Base-by-base conservation (phyloP, 2,797 vertebrate genomes). In the Hemibagrus guttatus region DNA sequence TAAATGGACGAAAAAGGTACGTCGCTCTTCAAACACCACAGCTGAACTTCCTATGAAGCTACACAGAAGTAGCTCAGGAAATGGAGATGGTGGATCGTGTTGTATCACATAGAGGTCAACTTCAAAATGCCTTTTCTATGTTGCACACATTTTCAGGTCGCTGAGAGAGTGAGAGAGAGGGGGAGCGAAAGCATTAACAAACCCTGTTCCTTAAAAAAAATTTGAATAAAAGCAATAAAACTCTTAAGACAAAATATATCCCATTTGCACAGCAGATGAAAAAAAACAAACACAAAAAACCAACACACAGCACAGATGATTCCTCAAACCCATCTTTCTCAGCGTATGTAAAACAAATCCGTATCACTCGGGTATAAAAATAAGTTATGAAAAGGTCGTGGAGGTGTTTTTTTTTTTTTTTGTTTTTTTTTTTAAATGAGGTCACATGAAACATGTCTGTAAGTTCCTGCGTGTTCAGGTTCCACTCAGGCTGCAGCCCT, bases 401-500 rank as follows among this genome's bases (percentile, higher is more conserved):
- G 11, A 66, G 59, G 17, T 82, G n/a, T 52, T 63, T 11, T 17
- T 79, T 59, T 83, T 68, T 79, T 59, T 83, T 68, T n/a, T n/a
- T n/a, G n/a, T n/a, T n/a, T n/a, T n/a, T n/a, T n/a, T n/a, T n/a
- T n/a, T n/a, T n/a, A n/a, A 16, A 84, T 71, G 78, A 85, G 74
- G 42, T 85, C 76, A 64, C 23, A 81, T 86, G 35, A 82, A 86
- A 42, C 78, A 81, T 58, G 39, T 78, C 83, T 79, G 72, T 89
- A 17, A 23, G 58, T 71, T 89, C 42, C 39, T 35, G 63, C 80
- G 8, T 1, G 17, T 59, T 88, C 72, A 88, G 90, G 86, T 87
- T 61, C 84, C 84, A 11, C 83, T 87, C 12, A 68, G 83, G 69
- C 86, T 85, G 61, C 89, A 85, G 59, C 91, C 90, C 76, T 88